A percentile compares a stretch with the other conserved stretches of the same genome.
Conservation (phyloP, 2,888 invertebrate genomes). For the Aphidius colemani region DNA sequence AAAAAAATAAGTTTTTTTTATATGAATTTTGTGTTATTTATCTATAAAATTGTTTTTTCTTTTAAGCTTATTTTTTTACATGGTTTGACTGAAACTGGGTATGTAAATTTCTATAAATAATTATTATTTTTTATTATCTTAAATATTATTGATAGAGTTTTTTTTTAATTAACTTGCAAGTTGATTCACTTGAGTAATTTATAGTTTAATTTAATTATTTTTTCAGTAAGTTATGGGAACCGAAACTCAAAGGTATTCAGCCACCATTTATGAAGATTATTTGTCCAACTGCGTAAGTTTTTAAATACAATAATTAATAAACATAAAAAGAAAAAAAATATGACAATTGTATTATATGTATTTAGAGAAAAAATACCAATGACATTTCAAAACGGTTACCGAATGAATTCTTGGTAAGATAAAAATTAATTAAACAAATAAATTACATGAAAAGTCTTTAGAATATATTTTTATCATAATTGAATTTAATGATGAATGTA, state of each 20-base stretch:
- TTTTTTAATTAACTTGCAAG: constrained; percentile 23
- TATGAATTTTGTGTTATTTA: no score
- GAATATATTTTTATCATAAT: background rate
- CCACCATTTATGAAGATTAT: constrained; percentile 88
- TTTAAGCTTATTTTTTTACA: constrained; percentile 89
- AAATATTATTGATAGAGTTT: constrained; percentile 8
- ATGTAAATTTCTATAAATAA: constrained; percentile 56
- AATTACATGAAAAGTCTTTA: no score
- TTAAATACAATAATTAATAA: background rate
- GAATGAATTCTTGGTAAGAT: constrained; percentile 89
- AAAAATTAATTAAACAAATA: constrained; percentile 13
- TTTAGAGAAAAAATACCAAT: constrained; percentile 80
- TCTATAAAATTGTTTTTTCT: no score
- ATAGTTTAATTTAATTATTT: no score
- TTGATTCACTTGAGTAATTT: no score
- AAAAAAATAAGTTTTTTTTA: no score
- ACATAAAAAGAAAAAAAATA: background rate
- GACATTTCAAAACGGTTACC: constrained; percentile 87
- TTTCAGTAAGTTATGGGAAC: constrained; percentile 91
- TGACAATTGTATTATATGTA: background rate
- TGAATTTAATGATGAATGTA: background rate
- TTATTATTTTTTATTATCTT: constrained; percentile 21
- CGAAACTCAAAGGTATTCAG: constrained; percentile 79
- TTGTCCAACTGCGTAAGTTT: constrained; percentile 82
- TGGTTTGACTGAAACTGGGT: constrained; percentile 96